A percentile compares a stretch with the other conserved stretches of the same genome.
Evolutionary conservation across 1,140 invertebrate species (phyloP).

Genomic region (Drosophila paulistorum): DNA sequence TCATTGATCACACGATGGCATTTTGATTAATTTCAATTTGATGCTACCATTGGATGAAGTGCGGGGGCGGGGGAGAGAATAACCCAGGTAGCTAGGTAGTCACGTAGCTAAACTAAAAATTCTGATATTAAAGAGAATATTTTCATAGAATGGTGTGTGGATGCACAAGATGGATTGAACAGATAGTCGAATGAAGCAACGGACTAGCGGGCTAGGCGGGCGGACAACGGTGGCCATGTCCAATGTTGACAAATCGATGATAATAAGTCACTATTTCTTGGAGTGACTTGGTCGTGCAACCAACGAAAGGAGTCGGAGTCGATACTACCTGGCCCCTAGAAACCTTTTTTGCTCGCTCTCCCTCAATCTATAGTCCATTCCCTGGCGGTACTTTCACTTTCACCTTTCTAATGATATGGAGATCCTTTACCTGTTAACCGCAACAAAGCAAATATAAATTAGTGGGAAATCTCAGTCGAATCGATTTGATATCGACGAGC

Average conservation of each 20-base stretch:
- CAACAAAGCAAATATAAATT: constrained; percentile 63
- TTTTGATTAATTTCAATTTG: constrained; percentile 6
- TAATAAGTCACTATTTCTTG: constrained; percentile 60
- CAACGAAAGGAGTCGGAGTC: not conserved
- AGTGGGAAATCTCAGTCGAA: constrained; percentile 66
- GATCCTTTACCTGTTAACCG: constrained; percentile 49
- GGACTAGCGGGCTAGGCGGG: not conserved
- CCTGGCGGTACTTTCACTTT: constrained; percentile 65
- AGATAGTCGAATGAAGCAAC: constrained; percentile 36
- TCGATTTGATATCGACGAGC: constrained; percentile 71
- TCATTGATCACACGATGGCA: not conserved
- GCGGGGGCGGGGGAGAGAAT: not conserved
- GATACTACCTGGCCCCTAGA: constrained; percentile 13
- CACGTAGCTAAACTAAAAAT: constrained; percentile 19
- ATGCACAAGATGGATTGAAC: constrained; percentile 47
- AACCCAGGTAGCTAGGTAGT: constrained; percentile 1
- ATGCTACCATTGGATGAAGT: not conserved
- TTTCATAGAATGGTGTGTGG: constrained; percentile 56
- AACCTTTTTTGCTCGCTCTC: not conserved
- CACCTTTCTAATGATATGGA: constrained; percentile 35
- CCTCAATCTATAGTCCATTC: not conserved
- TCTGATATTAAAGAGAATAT: constrained; percentile 23
- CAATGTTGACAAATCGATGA: constrained; percentile 75
- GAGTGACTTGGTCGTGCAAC: not conserved
- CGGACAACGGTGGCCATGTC: constrained; percentile 52